Percentiles rank a stretch among this genome's conserved stretches.
Conservation (phyloP, 2,797 vertebrate genomes). For the Potorous gilbertii region DNA sequence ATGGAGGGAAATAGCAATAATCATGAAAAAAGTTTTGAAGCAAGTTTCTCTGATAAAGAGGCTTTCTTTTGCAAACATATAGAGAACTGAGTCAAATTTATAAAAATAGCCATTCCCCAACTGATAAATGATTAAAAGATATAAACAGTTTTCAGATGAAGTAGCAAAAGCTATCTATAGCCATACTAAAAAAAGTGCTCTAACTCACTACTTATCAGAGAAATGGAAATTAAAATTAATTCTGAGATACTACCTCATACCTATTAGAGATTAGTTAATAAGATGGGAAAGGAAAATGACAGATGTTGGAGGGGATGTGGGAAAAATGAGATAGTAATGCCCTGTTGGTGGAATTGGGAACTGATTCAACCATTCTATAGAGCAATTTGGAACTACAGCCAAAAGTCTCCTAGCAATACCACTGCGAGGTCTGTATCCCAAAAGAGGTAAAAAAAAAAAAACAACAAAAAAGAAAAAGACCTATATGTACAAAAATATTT, state of each 20-base stretch:
- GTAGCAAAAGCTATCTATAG: neutral
- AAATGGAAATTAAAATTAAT: neutral
- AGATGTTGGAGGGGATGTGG: neutral
- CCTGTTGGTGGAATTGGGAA: neutral
- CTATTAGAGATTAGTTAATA: neutral
- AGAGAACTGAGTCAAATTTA: neutral
- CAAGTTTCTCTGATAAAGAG: no score
- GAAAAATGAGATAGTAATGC: neutral
- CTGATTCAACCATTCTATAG: neutral
- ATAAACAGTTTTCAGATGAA: neutral
- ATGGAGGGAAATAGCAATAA: no score
- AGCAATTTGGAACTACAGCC: neutral
- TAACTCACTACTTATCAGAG: neutral
- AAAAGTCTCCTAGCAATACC: neutral
- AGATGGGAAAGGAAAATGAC: neutral
- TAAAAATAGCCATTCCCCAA: neutral
- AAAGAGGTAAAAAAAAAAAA: neutral
- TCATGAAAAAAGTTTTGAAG: no score
- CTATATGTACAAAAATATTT: neutral
- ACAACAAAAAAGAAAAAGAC: neutral
- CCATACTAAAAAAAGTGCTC: neutral
- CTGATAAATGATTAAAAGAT: neutral
- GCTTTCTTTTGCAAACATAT: neutral
- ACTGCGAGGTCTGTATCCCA: neutral
- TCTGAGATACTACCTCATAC: neutral